Conservation (phyloP, 2,888 invertebrate genomes). For the Conchocele bisecta region DNA sequence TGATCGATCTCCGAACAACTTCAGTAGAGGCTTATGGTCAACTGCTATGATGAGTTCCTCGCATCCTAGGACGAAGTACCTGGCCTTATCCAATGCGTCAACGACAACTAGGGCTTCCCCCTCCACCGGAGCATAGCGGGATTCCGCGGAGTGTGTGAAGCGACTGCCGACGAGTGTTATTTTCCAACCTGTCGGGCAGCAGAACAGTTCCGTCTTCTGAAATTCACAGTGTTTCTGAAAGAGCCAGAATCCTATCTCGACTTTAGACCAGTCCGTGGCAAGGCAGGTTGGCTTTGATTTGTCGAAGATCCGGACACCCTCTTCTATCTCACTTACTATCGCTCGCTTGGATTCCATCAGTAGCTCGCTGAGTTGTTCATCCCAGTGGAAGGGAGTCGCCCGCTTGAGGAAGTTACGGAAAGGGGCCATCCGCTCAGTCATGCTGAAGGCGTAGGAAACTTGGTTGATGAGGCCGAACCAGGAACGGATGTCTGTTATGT, state of each 20-base stretch:
- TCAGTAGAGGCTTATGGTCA: slow-evolving; percentile 35
- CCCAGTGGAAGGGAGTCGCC: slow-evolving; percentile 44
- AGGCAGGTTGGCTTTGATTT: slow-evolving; percentile 55
- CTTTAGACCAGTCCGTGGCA: slow-evolving; percentile 57
- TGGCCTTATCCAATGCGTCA: slow-evolving; percentile 24
- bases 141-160: slow-evolving; percentile 28
- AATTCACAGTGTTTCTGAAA: slow-evolving; percentile 40
- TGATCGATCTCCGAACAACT: slow-evolving; percentile 31
- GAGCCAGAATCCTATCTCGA: slow-evolving; percentile 38
- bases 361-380: slow-evolving; percentile 20
- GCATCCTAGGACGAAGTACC: slow-evolving; percentile 42
- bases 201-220: slow-evolving; percentile 8
- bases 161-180: slow-evolving; percentile 25
- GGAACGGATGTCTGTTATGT: slow-evolving; percentile 60
- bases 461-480: slow-evolving; percentile 70
- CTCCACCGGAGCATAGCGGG: slow-evolving; percentile 22
- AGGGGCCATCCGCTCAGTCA: slow-evolving; percentile 28
- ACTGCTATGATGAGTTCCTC: slow-evolving; percentile 31
- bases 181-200: slow-evolving; percentile 36
- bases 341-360: slow-evolving; percentile 31
- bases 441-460: slow-evolving; percentile 58
- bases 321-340: slow-evolving; percentile 37
- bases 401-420: slow-evolving; percentile 39
- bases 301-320: slow-evolving; percentile 58
- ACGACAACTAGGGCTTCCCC: not conserved